Conservation (phyloP, 92 coral and sea anemone genomes). For the Montipora capitata region DNA sequence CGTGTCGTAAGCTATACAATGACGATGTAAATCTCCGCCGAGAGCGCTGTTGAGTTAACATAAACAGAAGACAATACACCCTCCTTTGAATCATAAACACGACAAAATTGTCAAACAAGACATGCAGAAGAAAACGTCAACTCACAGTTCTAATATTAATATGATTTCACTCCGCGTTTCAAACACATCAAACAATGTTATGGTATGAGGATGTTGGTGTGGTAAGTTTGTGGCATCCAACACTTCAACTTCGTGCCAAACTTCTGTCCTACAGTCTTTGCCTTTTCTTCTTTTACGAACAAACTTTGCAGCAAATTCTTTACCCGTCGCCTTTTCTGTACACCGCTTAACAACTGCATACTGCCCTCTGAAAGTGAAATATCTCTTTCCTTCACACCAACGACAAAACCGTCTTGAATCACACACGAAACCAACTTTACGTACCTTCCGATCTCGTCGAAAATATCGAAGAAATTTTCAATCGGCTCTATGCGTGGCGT, state of each 20-base stretch:
- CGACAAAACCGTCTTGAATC: conserved; percentile 2
- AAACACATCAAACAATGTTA: conserved; percentile 87
- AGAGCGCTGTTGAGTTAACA: conserved; percentile 84
- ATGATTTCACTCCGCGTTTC: conserved; percentile 91
- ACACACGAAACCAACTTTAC: conserved; percentile 18
- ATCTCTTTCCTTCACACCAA: neutral
- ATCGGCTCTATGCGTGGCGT: conserved; percentile 82
- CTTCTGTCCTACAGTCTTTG: conserved; percentile 90
- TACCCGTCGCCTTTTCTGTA: conserved; percentile 80
- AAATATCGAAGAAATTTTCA: conserved; percentile 87
- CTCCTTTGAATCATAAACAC: conserved; percentile 12
- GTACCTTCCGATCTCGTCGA: conserved; percentile 90
- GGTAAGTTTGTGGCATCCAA: conserved; percentile 79
- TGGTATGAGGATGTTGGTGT: conserved; percentile 85
- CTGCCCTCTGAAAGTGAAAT: conserved; percentile 78
- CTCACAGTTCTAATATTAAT: conserved; percentile 90
- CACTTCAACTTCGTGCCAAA: conserved; percentile 96
- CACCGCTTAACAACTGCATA: conserved; percentile 89
- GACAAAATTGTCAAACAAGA: conserved; percentile 2
- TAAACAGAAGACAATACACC: conserved; percentile 11
- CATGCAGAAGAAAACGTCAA: neutral
- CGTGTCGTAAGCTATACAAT: conserved; percentile 88
- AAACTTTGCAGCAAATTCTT: conserved; percentile 89
- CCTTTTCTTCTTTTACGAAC: conserved; percentile 94
- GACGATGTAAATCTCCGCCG: conserved; percentile 95